These are phyloP conservation scores for Aphodius sticticus DNA, from an alignment of 2,888 invertebrate species.

Conservation along the genomic window DNA sequence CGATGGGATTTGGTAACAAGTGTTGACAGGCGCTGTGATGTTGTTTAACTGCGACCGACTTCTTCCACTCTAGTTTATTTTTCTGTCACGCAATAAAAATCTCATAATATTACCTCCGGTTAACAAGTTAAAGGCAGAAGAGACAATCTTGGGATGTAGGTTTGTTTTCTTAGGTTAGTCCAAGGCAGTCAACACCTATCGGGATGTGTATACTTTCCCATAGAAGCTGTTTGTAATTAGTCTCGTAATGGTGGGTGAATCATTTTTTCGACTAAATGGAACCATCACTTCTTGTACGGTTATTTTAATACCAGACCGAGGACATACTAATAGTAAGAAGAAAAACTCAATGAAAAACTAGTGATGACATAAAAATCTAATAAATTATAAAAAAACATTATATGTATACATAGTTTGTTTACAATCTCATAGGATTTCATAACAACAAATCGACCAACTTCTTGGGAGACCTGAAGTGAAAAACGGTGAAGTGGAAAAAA, in stretches of 20 bases:
- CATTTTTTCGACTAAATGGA: background rate
- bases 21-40: background rate
- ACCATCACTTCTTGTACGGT: background rate
- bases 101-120: slow-evolving; percentile 4
- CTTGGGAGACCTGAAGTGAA: no score
- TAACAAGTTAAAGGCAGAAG: background rate
- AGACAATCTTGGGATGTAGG: background rate
- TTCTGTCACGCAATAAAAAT: background rate
- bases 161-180: slow-evolving; percentile 4
- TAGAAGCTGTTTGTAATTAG: background rate
- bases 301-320: background rate
- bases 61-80: background rate
- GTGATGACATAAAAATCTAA: no score
- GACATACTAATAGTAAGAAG: no score
- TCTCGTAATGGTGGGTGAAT: background rate
- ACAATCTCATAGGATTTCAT: no score
- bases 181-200: background rate
- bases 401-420: no score
- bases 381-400: no score
- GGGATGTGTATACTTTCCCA: background rate
- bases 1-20: background rate
- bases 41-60: background rate
- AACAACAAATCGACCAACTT: no score
- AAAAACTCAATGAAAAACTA: no score
- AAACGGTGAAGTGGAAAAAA: no score